phyloP scores from a whole-genome alignment of 2,797 vertebrate species.

The Squalus acanthias region DNA sequence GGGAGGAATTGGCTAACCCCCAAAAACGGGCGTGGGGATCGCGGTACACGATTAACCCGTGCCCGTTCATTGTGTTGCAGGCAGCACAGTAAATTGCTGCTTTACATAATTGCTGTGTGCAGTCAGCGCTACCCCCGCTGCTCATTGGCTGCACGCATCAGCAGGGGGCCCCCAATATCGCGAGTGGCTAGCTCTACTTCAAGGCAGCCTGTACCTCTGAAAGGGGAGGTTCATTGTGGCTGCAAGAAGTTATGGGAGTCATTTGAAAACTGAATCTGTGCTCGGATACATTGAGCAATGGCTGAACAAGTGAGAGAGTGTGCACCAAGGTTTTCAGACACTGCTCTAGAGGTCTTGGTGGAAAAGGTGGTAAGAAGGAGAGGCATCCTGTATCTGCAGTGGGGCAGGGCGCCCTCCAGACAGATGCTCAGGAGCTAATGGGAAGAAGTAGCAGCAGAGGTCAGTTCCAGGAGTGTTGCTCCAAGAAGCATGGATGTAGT shows the following conservation, averaged over 20 bases:
- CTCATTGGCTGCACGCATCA: neutral
- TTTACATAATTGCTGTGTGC: neutral
- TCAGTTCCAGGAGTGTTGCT: too few species aligned
- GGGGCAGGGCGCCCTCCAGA: neutral
- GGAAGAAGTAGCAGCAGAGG: neutral
- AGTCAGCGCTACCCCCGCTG: neutral
- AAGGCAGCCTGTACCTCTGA: neutral
- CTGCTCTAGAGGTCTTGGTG: neutral
- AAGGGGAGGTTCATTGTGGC: neutral
- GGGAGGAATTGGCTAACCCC: neutral
- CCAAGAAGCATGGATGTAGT: too few species aligned
- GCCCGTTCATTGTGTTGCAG: neutral
- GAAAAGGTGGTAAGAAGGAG: neutral
- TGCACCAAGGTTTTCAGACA: neutral
- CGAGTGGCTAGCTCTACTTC: neutral
- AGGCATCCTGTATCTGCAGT: too few species aligned
- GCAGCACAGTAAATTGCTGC: neutral
- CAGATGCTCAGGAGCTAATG: neutral
- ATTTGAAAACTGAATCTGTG: neutral
- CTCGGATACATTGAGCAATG: neutral
- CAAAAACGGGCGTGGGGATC: neutral
- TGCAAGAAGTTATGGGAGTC: neutral
- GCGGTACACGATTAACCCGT: neutral
- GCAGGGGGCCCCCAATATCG: too few species aligned
- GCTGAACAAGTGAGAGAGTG: neutral